A percentile compares a stretch with the other conserved stretches of the same genome.
Evolutionary conservation across 2,113 vertebrate species (phyloP).

Genomic region (Gasterosteus nipponicus): DNA sequence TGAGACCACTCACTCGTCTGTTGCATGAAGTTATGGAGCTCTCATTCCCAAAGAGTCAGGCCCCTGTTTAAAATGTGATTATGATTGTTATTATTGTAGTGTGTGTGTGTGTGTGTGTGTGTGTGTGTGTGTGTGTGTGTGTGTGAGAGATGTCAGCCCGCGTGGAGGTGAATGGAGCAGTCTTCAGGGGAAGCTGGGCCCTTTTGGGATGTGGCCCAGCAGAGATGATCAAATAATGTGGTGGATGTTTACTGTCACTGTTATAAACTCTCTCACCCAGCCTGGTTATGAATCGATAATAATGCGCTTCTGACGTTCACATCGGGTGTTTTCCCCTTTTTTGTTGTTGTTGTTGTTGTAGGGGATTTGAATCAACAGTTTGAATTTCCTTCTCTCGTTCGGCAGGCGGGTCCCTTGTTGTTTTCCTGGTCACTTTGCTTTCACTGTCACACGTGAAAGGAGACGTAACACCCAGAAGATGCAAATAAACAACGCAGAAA

Average conservation of each 20-base stretch:
- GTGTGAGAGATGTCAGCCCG: constrained; percentile 36
- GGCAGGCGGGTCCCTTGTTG: constrained; percentile 2
- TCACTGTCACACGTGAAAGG: neutral
- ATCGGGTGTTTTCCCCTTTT: constrained; percentile 19
- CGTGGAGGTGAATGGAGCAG: constrained; percentile 46
- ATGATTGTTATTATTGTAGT: too few relatives aligned
- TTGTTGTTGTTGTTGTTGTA: too few relatives aligned
- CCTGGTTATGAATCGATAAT: constrained; percentile 5
- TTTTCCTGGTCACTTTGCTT: neutral
- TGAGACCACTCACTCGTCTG: constrained; percentile 41
- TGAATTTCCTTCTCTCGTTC: constrained; percentile 39
- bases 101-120: constrained; percentile 14
- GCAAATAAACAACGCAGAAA: neutral
- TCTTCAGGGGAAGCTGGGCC: constrained; percentile 50
- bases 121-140: neutral
- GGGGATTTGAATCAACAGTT: constrained; percentile 60
- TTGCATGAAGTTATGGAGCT: constrained; percentile 61
- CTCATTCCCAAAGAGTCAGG: neutral
- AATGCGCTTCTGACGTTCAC: constrained; percentile 22
- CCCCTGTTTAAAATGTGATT: neutral
- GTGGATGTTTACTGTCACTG: constrained; percentile 35
- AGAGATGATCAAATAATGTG: constrained; percentile 53
- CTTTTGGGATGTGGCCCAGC: constrained; percentile 59
- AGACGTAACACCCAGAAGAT: neutral
- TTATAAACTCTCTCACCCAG: constrained; percentile 25